Base-by-base conservation (phyloP, 1,140 invertebrate genomes). In the Acromyrmex heyeri region DNA sequence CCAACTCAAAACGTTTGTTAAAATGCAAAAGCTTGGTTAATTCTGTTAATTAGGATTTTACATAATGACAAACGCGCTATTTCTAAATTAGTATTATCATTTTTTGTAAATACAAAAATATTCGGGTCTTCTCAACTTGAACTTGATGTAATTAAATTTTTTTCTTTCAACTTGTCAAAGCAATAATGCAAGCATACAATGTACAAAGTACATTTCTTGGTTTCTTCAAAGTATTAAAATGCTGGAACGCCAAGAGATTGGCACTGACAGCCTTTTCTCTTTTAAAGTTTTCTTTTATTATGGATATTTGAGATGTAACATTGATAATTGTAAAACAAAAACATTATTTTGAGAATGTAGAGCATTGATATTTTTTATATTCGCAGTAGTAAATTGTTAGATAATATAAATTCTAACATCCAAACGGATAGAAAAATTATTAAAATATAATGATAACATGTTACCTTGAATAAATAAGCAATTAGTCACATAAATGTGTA, bases 91-190 rank as follows among this genome's bases (percentile, higher is more conserved):
- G 21, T 27, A 62, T 87, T 67, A 67, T 76, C 38, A 16, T 53
- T 48, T 38, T 38, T 48, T 16, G 59, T n/a, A 48, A 50, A 86
- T 50, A 57, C n/a, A 53, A 57, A 48, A 64, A 50, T 64, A 81
- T 77, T 73, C 55, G 16, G 6, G n/a, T n/a, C 18, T 57, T 57
- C 34, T 64, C 21, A 18, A n/a, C 57, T 64, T 30, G 44, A 50
- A 70, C 61, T 48, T 48, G 50, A 87, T 91, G 34, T 44, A 44
- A 44, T 90, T 88, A 87, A 91, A 79, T 90, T 91, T 38, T 34
- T 70, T 73, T 62, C 18, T 55, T 27, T 27, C 55, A 76, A 24
- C 57, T 82, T 18, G n/a, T 38, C 64, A 61, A 44, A 44, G 2
- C 8, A 44, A 1, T 61, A 16, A 61, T 69, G 18, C 24, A 53